Base-by-base conservation (phyloP, 2,888 invertebrate species). In the Cheilosia scutellata region DNA sequence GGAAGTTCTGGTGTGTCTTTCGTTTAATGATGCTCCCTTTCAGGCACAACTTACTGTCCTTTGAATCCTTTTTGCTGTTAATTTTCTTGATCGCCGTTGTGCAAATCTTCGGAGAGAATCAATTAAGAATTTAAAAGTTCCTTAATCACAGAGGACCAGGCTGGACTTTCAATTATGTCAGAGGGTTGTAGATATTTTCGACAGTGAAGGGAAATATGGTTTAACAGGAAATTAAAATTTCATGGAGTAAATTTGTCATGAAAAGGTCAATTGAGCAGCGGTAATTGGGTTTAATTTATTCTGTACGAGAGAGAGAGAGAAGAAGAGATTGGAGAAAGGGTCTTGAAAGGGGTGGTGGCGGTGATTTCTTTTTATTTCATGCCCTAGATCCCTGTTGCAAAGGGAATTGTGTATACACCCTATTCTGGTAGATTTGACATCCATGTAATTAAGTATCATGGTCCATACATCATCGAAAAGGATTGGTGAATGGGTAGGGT, bases 241-340 rank as follows among this genome's bases (percentile, higher is more conserved):
- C 86, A 86, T 86, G 82, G 82, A 86, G 86, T 82, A 86, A 86
- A 86, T 86, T 86, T 86, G 86, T 86, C 86, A 86, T 86, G 82
- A 82, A 86, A 86, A 86, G 86, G 86, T 86, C 86, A 86, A 86
- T 86, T 86, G 86, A 86, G 86, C 86, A 72, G 57, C 82, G 66
- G 82, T 86, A 86, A 82, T 82, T 76, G 82, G 86, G 82, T 82
- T 72, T 82, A 86, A 86, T 86, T 86, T 86, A 86, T 86, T 86
- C 86, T 82, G 55, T 72, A 33, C 79, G 66, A 70, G 76, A 6
- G 42, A 13, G n/a, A 6, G 7, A 55, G 71, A 60, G 58, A 66
- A n/a, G n/a, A 62, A 42, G 20, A 20, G 20, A 20, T 20, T 20
- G 20, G 20, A 20, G 20, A 44, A 70, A 79, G 79, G 83, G 70